Evolutionary conservation across 2,113 vertebrate species (phyloP).

Genomic region (Elgaria multicarinata): DNA sequence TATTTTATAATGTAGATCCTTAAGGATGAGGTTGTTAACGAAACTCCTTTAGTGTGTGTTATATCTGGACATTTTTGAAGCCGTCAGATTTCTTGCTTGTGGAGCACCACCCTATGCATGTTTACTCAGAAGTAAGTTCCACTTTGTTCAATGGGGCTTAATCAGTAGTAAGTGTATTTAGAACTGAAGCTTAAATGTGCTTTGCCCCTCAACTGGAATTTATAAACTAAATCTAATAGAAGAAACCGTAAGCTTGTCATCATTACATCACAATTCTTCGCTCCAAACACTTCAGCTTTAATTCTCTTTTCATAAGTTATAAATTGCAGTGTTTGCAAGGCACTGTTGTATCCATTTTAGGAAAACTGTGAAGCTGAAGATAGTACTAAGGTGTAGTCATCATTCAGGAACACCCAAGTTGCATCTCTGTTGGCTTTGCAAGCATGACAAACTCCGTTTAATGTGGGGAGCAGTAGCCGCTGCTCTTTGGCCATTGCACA

Average conservation of each 20-base stretch:
- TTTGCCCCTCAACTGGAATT: background rate
- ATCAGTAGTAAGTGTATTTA: no score
- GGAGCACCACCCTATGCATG: background rate
- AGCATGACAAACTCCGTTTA: constrained; percentile 2
- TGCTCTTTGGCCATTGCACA: background rate
- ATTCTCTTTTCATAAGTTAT: constrained; percentile 17
- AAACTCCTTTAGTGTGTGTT: background rate
- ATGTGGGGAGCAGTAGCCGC: background rate
- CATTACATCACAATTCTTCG: constrained; percentile 24
- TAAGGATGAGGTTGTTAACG: background rate
- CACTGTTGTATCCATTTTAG: constrained; percentile 40
- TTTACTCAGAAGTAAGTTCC: background rate
- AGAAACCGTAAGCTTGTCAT: constrained; percentile 18
- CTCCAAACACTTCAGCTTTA: constrained; percentile 20
- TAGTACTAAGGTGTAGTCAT: background rate
- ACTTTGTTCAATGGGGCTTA: background rate
- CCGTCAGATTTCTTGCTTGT: background rate
- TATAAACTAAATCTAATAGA: constrained; percentile 17
- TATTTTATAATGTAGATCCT: background rate
- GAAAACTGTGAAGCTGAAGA: constrained; percentile 2
- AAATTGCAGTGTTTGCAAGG: constrained; percentile 5
- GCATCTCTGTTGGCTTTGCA: background rate
- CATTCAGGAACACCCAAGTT: background rate
- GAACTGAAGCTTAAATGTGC: background rate
- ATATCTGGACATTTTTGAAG: background rate